Base-by-base conservation (phyloP, 1,140 invertebrate species). In the Thaumetopoea pityocampa region DNA sequence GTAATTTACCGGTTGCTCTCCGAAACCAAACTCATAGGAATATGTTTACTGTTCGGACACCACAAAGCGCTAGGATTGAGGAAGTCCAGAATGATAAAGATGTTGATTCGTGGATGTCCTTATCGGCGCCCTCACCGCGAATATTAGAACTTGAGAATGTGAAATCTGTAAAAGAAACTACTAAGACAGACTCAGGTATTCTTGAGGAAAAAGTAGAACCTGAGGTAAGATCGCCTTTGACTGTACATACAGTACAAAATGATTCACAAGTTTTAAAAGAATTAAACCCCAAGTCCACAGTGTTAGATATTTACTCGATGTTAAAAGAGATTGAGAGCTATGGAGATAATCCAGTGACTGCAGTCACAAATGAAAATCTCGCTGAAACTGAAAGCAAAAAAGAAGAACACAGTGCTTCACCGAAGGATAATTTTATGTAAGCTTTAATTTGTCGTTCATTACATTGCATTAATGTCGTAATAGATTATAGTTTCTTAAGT, bases 51-150 rank as follows among this genome's bases (percentile, higher is more conserved):
- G 47, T 44, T 3, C 51, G 45, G 1, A 44, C 54, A 15, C 74
- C 79, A 6, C 33, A 69, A 3, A 81, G 77, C 30, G 70, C 80
- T 16, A 70, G 80, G 43, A 65, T 79, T 41, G 77, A 81, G 16
- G 54, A 59, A 24, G 71, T 85, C 15, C 70, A 85, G 42, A 77
- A 73, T 24, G 83, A 86, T 30, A 85, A 74, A 69, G 85, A 85
- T 44, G 59, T 86, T 7, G 78, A 83, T 51, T 86, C 85, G 14
- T 86, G 85, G 85, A 85, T 86, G 74, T 85, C 79, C 2, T 50
- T 85, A 10, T 68, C 78, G 8, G 68, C 62, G 7, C 60, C 74
- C 24, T 77, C 74, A 4, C 80, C 85, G 7, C 65, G 66, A 51
- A 38, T 64, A 4, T 28, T 72, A 9, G 67, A 78, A 22, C 27